A percentile compares a stretch with the other conserved stretches of the same genome.
phyloP scores from a whole-genome alignment of 1,140 invertebrate species.

The Achatina immaculata region DNA sequence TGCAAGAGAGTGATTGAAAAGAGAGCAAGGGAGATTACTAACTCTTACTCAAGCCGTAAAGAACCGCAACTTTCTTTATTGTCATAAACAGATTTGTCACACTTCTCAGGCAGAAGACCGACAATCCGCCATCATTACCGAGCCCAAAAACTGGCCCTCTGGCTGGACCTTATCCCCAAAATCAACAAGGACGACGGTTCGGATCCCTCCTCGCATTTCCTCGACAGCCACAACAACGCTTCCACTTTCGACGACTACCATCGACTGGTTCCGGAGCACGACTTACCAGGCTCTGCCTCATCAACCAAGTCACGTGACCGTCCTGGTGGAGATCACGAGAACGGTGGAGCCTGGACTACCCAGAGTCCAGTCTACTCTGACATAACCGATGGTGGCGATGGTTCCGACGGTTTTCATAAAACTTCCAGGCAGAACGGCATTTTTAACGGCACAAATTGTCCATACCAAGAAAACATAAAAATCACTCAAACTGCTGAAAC shows the following conservation, averaged over 20 bases:
- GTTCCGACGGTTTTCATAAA: neutral
- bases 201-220: constrained; percentile 81
- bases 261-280: constrained; percentile 55
- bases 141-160: constrained; percentile 93
- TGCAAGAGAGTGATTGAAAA: neutral
- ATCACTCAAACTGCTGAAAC: neutral
- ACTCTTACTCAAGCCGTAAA: neutral
- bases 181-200: constrained; percentile 85
- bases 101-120: constrained; percentile 45
- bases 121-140: constrained; percentile 91
- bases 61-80: neutral
- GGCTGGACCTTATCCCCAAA: constrained; percentile 94
- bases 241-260: constrained; percentile 60
- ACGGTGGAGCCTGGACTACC: constrained; percentile 25
- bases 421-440: neutral
- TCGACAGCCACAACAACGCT: constrained; percentile 76
- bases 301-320: constrained; percentile 58
- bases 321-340: constrained; percentile 30
- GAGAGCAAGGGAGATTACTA: neutral
- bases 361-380: constrained; percentile 37
- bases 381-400: constrained; percentile 38
- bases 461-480: neutral
- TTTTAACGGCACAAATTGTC: neutral
- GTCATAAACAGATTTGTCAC: constrained; percentile 24
- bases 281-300: constrained; percentile 65